Base-by-base conservation (phyloP, 2,797 vertebrate genomes). In the Hemibagrus guttatus region DNA sequence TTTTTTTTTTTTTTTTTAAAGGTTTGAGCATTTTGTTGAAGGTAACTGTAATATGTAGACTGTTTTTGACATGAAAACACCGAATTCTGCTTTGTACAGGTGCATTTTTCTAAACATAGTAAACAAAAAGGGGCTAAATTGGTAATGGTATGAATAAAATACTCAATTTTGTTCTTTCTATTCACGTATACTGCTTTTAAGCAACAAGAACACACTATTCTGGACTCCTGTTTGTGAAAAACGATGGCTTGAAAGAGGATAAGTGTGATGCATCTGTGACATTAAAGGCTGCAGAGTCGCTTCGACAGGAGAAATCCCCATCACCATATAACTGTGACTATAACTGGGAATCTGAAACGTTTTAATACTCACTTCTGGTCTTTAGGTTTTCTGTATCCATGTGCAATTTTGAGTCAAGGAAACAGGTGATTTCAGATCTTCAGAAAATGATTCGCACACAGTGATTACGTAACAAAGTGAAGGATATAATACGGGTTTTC, bases 401-500 rank as follows among this genome's bases (percentile, higher is more conserved):
- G 88, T 90, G 49, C 23, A 3, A 79, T 13, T 72, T 21, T 16
- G 56, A 85, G 87, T 87, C 61, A 90, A 89, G 89, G 84, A 88
- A 63, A 17, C 17, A 17, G 17, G 21, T 1, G 13, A 49, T 28
- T 35, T 82, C 9, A 23, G 4, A 68, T 14, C 63, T 52, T 31
- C 61, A 81, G 12, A 49, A 52, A 28, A 63, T n/a, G n/a, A n/a
- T n/a, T n/a, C n/a, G n/a, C 56, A 72, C 83, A 31, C 9, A 3
- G 63, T 19, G 13, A 21, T 85, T 23, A 39, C 35, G 35, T 39
- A 49, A 49, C 9, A 8, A 49, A 49, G 46, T 66, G 9, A 97
- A 98, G 98, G 98, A 99, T 99, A 99, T 99, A 99, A 93, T 99
- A 99, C 7, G 98, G 97, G 88, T 99, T 99, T 93, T 99, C 98